Evolutionary conservation across 2,113 vertebrate genomes (phyloP).

Genomic region (Malaclemys terrapin): DNA sequence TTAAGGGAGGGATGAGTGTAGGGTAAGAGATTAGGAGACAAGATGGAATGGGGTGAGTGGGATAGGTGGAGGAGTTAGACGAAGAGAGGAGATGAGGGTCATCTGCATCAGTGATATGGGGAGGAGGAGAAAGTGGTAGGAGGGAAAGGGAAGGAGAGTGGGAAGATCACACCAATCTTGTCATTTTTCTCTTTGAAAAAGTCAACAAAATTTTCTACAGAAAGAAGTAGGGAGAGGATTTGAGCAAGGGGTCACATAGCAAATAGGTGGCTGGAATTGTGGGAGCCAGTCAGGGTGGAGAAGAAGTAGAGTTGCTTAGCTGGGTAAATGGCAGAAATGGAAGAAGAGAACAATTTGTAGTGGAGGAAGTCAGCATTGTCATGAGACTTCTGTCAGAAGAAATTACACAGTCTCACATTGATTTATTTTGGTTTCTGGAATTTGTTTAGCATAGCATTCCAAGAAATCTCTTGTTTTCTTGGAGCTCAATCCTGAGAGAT

Average conservation of each 20-base stretch:
- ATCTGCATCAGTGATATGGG: background rate
- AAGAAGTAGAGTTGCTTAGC: background rate
- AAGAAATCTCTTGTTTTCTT: background rate
- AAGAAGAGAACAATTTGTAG: background rate
- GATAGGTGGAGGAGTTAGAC: background rate
- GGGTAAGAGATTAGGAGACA: background rate
- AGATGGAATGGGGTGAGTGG: background rate
- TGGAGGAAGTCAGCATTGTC: background rate
- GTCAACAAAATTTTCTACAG: background rate
- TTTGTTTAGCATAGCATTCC: background rate
- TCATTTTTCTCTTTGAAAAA: background rate
- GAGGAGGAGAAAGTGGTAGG: background rate
- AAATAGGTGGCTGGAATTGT: background rate
- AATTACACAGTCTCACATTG: background rate
- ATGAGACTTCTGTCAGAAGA: background rate
- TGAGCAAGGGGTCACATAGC: background rate
- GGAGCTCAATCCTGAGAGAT: background rate
- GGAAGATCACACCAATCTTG: background rate
- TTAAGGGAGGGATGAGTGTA: too few species aligned
- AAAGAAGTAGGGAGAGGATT: background rate
- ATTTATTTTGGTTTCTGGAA: background rate
- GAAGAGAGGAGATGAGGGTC: background rate
- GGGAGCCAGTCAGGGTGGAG: background rate
- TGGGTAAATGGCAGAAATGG: background rate
- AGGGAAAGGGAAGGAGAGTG: background rate